Evolutionary conservation across 2,888 invertebrate genomes (phyloP).

Genomic region (Drosophila quinaria): DNA sequence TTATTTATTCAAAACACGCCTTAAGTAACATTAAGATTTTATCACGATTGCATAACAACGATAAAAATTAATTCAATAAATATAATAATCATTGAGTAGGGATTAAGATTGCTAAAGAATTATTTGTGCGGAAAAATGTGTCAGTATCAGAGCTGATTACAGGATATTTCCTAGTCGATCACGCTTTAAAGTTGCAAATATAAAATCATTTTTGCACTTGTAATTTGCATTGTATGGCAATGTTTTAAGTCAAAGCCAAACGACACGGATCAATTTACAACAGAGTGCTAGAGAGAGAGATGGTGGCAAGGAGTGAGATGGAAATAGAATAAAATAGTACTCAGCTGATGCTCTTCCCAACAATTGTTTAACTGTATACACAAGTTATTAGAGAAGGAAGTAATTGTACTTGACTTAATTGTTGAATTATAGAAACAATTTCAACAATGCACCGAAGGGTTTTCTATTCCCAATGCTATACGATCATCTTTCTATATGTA

Average conservation of each 20-base stretch:
- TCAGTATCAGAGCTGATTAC: neutral
- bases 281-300: conserved; percentile 25
- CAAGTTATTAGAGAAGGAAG: conserved; percentile 38
- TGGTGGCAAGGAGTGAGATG: neutral
- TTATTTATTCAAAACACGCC: too few species aligned
- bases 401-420: conserved; percentile 32
- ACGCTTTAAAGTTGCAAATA: conserved; percentile 1
- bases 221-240: conserved; percentile 62
- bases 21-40: too few species aligned
- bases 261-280: conserved; percentile 66
- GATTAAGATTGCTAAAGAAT: too few species aligned
- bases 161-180: neutral
- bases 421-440: conserved; percentile 17
- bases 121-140: neutral
- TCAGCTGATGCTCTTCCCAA: conserved; percentile 6
- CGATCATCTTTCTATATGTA: conserved; percentile 11
- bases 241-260: conserved; percentile 42
- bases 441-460: conserved; percentile 2
- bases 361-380: conserved; percentile 30
- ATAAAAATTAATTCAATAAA: too few species aligned
- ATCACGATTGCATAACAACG: too few species aligned
- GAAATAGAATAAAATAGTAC: conserved; percentile 6
- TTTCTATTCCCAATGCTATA: neutral
- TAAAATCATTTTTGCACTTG: conserved; percentile 56
- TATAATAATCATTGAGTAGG: too few species aligned